Conservation (phyloP, 1,140 invertebrate species). For the Lethocerus indicus region DNA sequence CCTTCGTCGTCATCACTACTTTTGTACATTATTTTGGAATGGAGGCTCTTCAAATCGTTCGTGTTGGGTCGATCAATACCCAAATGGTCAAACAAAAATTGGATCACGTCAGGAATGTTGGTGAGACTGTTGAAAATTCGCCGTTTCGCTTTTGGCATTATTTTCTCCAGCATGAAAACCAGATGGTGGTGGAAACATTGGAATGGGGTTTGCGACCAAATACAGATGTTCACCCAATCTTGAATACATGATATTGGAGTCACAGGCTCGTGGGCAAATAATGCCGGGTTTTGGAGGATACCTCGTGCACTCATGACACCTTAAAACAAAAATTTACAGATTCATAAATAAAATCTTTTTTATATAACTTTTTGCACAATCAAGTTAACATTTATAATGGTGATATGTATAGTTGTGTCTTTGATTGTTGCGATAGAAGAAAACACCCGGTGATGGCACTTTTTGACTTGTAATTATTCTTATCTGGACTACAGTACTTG, state of each 20-base stretch:
- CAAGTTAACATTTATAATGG: too few species aligned
- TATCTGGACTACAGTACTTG: too few species aligned
- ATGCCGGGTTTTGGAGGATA: constrained; percentile 74
- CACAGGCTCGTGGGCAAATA: constrained; percentile 50
- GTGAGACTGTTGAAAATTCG: constrained; percentile 61
- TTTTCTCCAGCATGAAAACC: constrained; percentile 80
- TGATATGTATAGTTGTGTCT: too few species aligned
- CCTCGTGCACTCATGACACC: constrained; percentile 80
- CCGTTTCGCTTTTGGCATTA: constrained; percentile 49
- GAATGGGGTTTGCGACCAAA: constrained; percentile 42
- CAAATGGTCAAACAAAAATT: constrained; percentile 35
- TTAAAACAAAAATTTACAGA: constrained; percentile 23
- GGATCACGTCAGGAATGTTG: constrained; percentile 45
- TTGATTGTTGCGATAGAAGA: too few species aligned
- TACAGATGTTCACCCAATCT: constrained; percentile 68
- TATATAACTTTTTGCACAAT: neutral
- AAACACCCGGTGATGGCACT: too few species aligned
- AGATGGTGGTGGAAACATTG: constrained; percentile 82
- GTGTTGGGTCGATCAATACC: constrained; percentile 7
- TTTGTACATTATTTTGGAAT: constrained; percentile 2
- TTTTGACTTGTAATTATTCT: too few species aligned
- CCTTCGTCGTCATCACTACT: constrained; percentile 6
- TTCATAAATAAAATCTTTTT: neutral
- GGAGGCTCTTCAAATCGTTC: neutral
- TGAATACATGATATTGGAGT: constrained; percentile 66